Evolutionary conservation across 92 coral and sea anemone genomes (phyloP).

Genomic region (Zoanthus gigantus): DNA sequence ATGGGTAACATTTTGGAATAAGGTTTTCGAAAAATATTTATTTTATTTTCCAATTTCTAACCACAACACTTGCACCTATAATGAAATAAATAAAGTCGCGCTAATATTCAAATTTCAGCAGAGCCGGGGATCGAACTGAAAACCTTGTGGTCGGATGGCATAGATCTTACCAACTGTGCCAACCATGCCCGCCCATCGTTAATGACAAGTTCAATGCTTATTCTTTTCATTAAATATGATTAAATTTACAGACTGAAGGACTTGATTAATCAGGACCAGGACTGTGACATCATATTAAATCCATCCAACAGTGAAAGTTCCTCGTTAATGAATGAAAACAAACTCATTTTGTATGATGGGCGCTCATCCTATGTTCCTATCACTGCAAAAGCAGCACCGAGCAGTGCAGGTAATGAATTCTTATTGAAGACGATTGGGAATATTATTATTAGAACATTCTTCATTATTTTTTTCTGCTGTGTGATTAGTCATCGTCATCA

Average conservation of each 20-base stretch:
- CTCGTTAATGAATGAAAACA: constrained; percentile 12
- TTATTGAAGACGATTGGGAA: no score
- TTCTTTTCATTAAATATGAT: background rate
- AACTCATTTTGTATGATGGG: background rate
- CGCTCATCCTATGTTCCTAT: constrained; percentile 3
- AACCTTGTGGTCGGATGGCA: background rate
- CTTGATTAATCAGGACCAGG: constrained; percentile 51
- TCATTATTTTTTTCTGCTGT: no score
- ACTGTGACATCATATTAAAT: background rate
- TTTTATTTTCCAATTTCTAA: no score
- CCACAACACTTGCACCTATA: no score
- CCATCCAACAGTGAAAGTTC: background rate
- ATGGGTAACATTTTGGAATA: no score
- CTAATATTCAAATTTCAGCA: no score
- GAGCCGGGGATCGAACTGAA: no score
- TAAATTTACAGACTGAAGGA: constrained; percentile 62
- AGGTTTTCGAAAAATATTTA: background rate
- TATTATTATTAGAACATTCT: no score
- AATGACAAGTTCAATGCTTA: background rate
- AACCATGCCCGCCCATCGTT: background rate
- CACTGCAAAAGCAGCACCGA: constrained; percentile 36
- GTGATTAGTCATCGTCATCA: no score
- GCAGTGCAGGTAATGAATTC: constrained; percentile 25
- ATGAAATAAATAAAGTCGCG: no score
- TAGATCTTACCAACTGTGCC: background rate